Evolutionary conservation across 2,888 invertebrate genomes (phyloP).

Genomic region (Gastrophysa polygoni): DNA sequence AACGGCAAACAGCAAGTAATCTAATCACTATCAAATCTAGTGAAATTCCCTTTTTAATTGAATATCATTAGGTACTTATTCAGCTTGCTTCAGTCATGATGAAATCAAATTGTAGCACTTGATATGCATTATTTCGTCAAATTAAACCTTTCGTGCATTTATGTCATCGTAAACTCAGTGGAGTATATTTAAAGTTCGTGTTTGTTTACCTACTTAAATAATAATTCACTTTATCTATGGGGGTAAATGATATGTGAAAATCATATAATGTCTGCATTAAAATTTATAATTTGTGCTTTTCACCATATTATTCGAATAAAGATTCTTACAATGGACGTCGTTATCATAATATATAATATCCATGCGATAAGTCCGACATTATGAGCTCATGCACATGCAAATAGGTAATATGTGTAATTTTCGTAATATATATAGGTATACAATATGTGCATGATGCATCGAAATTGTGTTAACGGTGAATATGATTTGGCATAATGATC

Average conservation of each 20-base stretch:
- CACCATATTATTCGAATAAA: constrained; percentile 31
- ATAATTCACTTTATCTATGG: constrained; percentile 22
- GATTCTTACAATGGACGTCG: constrained; percentile 24
- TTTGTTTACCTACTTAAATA: constrained; percentile 27
- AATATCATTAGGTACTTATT: too few relatives aligned
- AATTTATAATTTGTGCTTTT: constrained; percentile 24
- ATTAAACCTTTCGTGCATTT: constrained; percentile 25
- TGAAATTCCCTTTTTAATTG: too few relatives aligned
- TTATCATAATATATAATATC: constrained; percentile 11
- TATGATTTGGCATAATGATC: too few relatives aligned
- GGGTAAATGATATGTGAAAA: constrained; percentile 25
- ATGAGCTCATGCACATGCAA: constrained; percentile 4
- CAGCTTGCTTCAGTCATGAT: too few relatives aligned
- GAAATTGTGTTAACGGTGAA: too few relatives aligned
- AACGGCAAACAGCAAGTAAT: too few relatives aligned
- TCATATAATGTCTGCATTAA: constrained; percentile 27
- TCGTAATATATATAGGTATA: too few relatives aligned
- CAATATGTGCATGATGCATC: too few relatives aligned
- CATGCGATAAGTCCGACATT: constrained; percentile 12
- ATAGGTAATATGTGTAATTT: constrained; percentile 12
- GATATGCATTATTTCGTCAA: neutral
- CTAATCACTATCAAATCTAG: too few relatives aligned
- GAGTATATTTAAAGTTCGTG: constrained; percentile 22
- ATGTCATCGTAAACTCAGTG: constrained; percentile 15
- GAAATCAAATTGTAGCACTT: neutral